phyloP scores from a whole-genome alignment of 2,113 vertebrate genomes.

The Sclerurus mexicanus region DNA sequence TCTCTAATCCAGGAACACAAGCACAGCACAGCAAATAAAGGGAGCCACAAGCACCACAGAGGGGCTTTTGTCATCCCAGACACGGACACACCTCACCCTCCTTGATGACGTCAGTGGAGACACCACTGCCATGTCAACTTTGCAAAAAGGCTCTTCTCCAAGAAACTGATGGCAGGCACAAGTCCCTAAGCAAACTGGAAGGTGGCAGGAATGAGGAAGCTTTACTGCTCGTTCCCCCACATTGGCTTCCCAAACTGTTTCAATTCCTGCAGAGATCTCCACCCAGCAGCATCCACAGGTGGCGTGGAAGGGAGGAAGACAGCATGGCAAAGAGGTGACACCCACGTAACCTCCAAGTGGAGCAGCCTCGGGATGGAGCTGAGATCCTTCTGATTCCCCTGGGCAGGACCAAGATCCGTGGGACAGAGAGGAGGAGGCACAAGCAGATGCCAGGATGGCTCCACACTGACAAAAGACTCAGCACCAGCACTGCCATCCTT shows the following conservation, averaged over 20 bases:
- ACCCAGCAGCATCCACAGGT: not conserved
- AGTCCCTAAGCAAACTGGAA: not conserved
- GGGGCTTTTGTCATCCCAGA: not conserved
- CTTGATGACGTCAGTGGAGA: not conserved
- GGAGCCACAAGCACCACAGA: too few species aligned
- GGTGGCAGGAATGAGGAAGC: not conserved
- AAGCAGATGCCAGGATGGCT: not conserved
- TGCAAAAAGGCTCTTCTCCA: not conserved
- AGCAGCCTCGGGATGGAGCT: not conserved
- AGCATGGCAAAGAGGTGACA: not conserved
- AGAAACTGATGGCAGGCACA: fast-evolving
- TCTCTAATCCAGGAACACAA: not conserved
- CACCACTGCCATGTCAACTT: not conserved
- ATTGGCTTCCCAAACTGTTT: not conserved
- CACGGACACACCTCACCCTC: not conserved
- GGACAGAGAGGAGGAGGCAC: not conserved
- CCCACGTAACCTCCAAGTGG: not conserved
- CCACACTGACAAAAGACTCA: not conserved
- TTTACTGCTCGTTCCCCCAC: not conserved
- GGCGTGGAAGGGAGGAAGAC: not conserved
- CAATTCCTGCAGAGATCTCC: not conserved
- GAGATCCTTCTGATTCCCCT: not conserved
- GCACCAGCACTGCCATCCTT: not conserved
- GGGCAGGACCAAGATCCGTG: not conserved
- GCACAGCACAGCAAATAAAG: not conserved